Base-by-base conservation (phyloP, 2,797 vertebrate species). In the Buceros bicornis region DNA sequence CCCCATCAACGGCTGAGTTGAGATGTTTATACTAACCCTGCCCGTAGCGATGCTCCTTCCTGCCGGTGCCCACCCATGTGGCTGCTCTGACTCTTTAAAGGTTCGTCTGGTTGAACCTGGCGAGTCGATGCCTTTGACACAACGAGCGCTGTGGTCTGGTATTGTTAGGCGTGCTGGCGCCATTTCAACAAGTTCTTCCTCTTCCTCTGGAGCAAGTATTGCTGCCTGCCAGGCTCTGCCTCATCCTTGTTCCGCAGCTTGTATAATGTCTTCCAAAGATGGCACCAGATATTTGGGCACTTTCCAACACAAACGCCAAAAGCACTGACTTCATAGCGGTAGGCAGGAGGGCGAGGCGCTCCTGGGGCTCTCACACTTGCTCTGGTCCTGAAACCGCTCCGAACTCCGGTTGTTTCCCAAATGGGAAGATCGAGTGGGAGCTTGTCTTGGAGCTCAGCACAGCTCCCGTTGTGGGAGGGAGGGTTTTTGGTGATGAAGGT, bases 1-100 rank as follows among this genome's bases (percentile, higher is more conserved):
- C 31, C 40, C 20, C 4, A 10, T 15, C 10, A 15, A 1, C 1
- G 1, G 3, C 14, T 7, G 0, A 13, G n/a, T 20, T 12, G 4
- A 21, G 26, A 4, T 19, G 5, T 65, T 73, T 25, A 7, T 31
- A 5, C 33, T 15, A 10, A 70, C 29, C 10, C 47, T 29, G 11
- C 61, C 42, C 1, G 0, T 11, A 5, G 15, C 1, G 0, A 33
- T 33, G 13, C 33, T 51, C 14, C 47, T 25, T 22, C 64, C 47
- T n/a, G 50, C 19, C 1, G 0, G 6, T 35, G 60, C 73, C 65
- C 58, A 14, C 43, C 69, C 3, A 0, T 22, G 35, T 37, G 89
- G 45, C 48, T 29, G 67, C 54, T 48, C 45, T 3, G 29, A 15
- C 35, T 14, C 43, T 21, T 24, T 5, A 19, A 16, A 33, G 60